phyloP scores from a whole-genome alignment of 2,797 vertebrate species.

The Galagoides demidoff region DNA sequence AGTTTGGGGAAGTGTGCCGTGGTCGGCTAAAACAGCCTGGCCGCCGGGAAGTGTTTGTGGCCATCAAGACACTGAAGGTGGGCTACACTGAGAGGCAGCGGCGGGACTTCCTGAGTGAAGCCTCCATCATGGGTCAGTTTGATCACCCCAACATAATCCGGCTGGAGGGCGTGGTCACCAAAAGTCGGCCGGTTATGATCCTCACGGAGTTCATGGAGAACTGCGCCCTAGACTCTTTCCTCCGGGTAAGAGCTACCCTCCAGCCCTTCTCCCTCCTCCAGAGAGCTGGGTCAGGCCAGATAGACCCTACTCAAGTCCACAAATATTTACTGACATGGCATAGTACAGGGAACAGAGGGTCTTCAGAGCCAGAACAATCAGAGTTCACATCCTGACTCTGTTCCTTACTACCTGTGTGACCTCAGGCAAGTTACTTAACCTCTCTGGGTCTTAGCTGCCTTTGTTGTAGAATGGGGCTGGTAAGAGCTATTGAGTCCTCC shows the following conservation, averaged over 20 bases:
- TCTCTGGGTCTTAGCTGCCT: background rate
- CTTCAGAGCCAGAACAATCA: background rate
- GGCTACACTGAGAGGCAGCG: constrained; percentile 98
- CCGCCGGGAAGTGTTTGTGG: constrained; percentile 97
- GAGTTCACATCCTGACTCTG: background rate
- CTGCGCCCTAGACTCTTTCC: constrained; percentile 96
- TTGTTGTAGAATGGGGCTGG: background rate
- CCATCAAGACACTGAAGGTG: constrained; percentile 98
- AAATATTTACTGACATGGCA: background rate
- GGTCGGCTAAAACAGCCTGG: constrained; percentile 98
- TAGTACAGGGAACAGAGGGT: background rate
- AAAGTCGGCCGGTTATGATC: constrained; percentile 99
- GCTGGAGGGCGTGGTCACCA: constrained; percentile 98
- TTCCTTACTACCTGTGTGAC: background rate
- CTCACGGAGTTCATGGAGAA: constrained; percentile 99
- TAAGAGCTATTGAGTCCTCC: background rate
- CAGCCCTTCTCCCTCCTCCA: background rate
- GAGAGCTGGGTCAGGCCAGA: background rate
- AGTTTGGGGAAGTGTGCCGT: constrained; percentile 98
- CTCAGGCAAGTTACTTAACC: background rate
- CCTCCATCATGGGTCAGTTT: constrained; percentile 99
- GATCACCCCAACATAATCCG: constrained; percentile 99
- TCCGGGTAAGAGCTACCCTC: constrained; percentile 90
- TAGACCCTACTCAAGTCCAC: background rate
- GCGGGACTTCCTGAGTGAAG: constrained; percentile 97